Evolutionary conservation across 2,888 invertebrate species (phyloP).

Genomic region (Amiota minor): DNA sequence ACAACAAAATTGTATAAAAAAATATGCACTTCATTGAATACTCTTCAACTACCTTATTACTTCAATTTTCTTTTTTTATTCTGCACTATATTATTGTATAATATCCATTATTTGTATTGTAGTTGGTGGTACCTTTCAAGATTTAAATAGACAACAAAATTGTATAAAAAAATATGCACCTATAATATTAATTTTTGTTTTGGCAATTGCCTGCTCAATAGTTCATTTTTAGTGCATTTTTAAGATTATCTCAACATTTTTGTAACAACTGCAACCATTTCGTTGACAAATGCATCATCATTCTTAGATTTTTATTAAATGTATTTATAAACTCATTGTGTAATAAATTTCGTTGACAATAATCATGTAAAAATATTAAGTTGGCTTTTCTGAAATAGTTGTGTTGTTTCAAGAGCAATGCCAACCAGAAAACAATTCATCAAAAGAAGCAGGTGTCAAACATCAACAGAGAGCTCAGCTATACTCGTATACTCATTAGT

Average conservation of each 20-base stretch:
- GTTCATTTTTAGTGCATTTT: slow-evolving; percentile 1
- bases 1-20: too few relatives aligned
- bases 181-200: not conserved
- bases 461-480: not conserved
- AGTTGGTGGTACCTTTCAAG: too few relatives aligned
- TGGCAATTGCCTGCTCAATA: slow-evolving; percentile 28
- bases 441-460: not conserved
- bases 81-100: too few relatives aligned
- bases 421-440: not conserved
- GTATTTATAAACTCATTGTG: slow-evolving; percentile 23
- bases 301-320: not conserved
- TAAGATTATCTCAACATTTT: slow-evolving; percentile 19
- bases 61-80: too few relatives aligned
- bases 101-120: too few relatives aligned
- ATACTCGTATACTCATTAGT: not conserved
- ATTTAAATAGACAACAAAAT: too few relatives aligned
- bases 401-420: slow-evolving; percentile 17
- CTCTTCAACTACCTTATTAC: too few relatives aligned
- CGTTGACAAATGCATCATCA: slow-evolving; percentile 19
- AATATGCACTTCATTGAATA: too few relatives aligned
- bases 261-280: slow-evolving; percentile 19
- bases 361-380: not conserved
- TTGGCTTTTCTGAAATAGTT: slow-evolving; percentile 3
- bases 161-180: not conserved
- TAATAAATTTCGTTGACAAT: slow-evolving; percentile 23